A percentile compares a stretch with the other conserved stretches of the same genome.
These are phyloP conservation scores for Ophion costatus DNA, from an alignment of 2,888 invertebrate genomes.

Conservation along the genomic window DNA sequence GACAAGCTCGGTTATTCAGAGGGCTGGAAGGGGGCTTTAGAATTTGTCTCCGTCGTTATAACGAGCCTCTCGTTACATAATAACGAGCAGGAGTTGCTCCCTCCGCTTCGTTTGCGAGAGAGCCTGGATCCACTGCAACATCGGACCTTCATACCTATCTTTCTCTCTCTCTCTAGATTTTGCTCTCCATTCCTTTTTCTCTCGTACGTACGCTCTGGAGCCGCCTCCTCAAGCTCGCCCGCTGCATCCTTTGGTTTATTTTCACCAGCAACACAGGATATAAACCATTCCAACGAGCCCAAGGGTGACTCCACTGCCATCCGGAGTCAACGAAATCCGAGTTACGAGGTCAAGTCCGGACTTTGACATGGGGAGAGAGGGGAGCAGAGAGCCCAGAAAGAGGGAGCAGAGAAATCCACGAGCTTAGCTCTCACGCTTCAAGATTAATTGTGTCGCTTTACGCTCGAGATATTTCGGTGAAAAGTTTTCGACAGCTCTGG, in stretches of 20 bases:
- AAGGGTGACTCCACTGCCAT: conserved; percentile 62
- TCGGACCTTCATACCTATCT: conserved; percentile 73
- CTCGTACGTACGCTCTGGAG: neutral
- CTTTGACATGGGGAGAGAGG: conserved; percentile 7
- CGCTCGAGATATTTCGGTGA: conserved; percentile 50
- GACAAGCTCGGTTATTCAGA: conserved; percentile 56
- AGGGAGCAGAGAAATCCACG: conserved; percentile 7
- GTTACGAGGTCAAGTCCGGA: conserved; percentile 72
- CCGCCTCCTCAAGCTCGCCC: conserved; percentile 20
- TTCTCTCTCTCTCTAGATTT: conserved; percentile 58
- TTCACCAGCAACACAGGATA: conserved; percentile 48
- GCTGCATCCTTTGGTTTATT: conserved; percentile 54
- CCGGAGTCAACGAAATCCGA: conserved; percentile 75
- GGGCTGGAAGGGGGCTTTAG: conserved; percentile 74
- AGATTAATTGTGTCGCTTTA: conserved; percentile 72
- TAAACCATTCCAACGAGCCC: conserved; percentile 45
- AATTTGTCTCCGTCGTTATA: conserved; percentile 82
- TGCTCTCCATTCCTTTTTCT: too few relatives aligned
- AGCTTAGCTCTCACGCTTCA: conserved; percentile 62
- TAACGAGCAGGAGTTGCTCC: conserved; percentile 78
- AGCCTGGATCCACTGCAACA: conserved; percentile 73
- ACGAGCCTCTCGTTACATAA: conserved; percentile 82
- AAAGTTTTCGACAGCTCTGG: conserved; percentile 51
- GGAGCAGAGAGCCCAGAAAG: neutral
- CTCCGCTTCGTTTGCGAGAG: conserved; percentile 78